Base-by-base conservation (phyloP, 2,888 invertebrate genomes). In the Plagiodera versicolora region DNA sequence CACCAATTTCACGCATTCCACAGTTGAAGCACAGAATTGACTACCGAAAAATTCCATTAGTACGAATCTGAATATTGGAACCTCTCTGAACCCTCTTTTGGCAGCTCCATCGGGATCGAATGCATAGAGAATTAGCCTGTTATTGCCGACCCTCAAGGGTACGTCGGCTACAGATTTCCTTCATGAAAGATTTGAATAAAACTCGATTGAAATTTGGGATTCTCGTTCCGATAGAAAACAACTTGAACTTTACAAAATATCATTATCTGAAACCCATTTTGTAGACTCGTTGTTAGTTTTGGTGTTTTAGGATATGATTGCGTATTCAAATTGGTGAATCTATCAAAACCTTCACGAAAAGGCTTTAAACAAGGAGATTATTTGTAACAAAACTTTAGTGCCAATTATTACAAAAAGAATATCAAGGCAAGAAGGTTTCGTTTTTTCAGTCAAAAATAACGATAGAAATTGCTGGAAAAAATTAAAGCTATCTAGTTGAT, bases 21-120 rank as follows among this genome's bases (percentile, higher is more conserved):
- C 28, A 8, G 35, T 39, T 11, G 1, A 19, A 35, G 24, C 30
- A 51, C 24, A 19, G 19, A 52, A 39, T n/a, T 20, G 9, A 39
- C 19, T n/a, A 52, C 39, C 52, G 28, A 58, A 61, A 64, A 61
- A 63, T 54, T 64, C 60, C 52, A 60, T 64, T 48, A 58, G 60
- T 46, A 52, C 51, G 60, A 50, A 60, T 53, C 52, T 56, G 46
- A 58, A 58, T 60, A 60, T 56, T 48, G 49, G 24, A 47, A 39
- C 51, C 52, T 44, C 45, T 44, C 32, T 49, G 56, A 49, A 48
- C 55, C 48, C 48, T 52, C 58, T 60, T 58, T 56, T 61, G 63
- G 60, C 63, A 60, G 60, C 52, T 46, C 60, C 53, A 56, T 64
- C 16, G 60, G 53, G 58, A 60, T 45, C 53, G 58, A 60, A 64